Percentiles rank a stretch among this genome's conserved stretches.
phyloP scores from a whole-genome alignment of 2,888 invertebrate species.

The Ophioninae sp. region DNA sequence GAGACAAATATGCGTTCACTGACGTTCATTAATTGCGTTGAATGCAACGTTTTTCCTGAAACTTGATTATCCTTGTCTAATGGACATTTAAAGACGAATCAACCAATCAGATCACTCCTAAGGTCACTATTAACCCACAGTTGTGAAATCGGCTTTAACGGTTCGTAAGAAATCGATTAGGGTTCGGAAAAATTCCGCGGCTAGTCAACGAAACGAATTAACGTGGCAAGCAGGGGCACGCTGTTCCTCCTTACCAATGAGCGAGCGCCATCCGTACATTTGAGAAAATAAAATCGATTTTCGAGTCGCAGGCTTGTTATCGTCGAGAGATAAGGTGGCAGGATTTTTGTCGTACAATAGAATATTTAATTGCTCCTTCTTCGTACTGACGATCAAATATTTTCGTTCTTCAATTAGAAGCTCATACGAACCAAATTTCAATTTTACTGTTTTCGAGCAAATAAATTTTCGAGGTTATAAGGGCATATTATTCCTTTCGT shows the following conservation, averaged over 20 bases:
- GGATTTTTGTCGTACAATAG: background rate
- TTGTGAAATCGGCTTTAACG: background rate
- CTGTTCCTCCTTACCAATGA: conserved; percentile 43
- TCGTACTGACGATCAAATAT: background rate
- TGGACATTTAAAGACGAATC: no score
- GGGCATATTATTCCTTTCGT: background rate
- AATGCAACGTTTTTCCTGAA: no score
- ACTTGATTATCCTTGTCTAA: no score
- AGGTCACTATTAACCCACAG: background rate
- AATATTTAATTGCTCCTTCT: background rate
- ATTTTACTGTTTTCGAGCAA: background rate
- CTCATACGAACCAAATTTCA: no score
- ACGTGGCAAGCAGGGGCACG: conserved; percentile 25
- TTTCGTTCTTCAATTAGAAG: background rate
- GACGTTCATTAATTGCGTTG: no score
- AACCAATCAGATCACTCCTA: no score
- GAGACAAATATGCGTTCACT: no score
- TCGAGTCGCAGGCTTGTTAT: conserved; percentile 20
- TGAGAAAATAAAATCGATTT: background rate
- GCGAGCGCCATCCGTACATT: conserved; percentile 41
- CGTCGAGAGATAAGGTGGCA: conserved; percentile 47
- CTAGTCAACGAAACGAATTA: background rate
- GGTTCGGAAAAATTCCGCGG: background rate
- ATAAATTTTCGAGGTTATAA: conserved; percentile 11
- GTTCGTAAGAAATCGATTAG: background rate